Evolutionary conservation across 53 echinoderm and acorn worm species (phyloP).

Genomic region (Paracentrotus lividus): DNA sequence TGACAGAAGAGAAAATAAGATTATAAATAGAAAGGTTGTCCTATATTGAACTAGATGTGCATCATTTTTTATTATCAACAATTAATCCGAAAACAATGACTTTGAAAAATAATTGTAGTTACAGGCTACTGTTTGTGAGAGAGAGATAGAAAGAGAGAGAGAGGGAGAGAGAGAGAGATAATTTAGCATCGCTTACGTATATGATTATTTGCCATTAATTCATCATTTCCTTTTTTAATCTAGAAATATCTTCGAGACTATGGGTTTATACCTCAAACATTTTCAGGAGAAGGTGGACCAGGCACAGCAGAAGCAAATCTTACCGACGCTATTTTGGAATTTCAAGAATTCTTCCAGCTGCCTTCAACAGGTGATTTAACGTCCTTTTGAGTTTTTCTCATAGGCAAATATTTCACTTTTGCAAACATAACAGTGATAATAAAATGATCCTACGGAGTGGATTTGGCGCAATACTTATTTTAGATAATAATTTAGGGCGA

Average conservation of each 20-base stretch:
- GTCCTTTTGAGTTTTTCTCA: too few species aligned
- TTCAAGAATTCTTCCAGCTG: slow-evolving; percentile 54
- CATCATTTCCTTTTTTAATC: background rate
- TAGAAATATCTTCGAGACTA: slow-evolving; percentile 38
- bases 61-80: background rate
- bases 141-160: background rate
- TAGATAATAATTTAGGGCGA: too few species aligned
- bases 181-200: background rate
- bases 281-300: background rate
- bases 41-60: too few species aligned
- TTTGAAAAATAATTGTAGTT: too few species aligned
- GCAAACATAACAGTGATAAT: too few species aligned
- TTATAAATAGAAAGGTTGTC: too few species aligned
- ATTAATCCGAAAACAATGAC: too few species aligned
- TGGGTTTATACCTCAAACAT: slow-evolving; percentile 33
- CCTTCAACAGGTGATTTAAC: slow-evolving; percentile 10
- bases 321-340: slow-evolving; percentile 47
- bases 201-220: background rate
- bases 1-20: too few species aligned
- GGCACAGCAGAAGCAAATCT: background rate
- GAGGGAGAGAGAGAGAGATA: background rate
- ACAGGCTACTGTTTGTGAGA: too few species aligned
- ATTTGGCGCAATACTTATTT: too few species aligned
- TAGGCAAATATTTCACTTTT: too few species aligned
- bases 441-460: too few species aligned